A percentile compares a stretch with the other conserved stretches of the same genome.
These are phyloP conservation scores for Tamias sibiricus DNA, from an alignment of 2,113 vertebrate species.

Conservation along the genomic window DNA sequence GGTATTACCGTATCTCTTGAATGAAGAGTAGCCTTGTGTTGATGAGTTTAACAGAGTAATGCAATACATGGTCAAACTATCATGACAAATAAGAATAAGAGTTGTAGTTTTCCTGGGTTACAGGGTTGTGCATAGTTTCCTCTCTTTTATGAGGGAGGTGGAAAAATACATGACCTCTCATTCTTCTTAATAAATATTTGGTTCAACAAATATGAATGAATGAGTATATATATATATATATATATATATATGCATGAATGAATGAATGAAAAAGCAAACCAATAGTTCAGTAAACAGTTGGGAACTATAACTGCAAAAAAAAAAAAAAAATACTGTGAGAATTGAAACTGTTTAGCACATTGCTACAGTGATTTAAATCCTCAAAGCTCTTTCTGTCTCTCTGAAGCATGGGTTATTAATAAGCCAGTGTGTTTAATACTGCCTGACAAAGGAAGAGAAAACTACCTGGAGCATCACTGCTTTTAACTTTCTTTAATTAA, in stretches of 20 bases:
- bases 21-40: constrained; percentile 14
- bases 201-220: not conserved
- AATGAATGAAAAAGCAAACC: not conserved
- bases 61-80: not conserved
- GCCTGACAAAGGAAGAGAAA: not conserved
- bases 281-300: not conserved
- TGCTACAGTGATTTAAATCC: not conserved
- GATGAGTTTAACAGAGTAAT: not conserved
- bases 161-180: not conserved
- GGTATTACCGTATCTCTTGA: not conserved
- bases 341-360: not conserved
- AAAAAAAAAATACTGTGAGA: not conserved
- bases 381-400: not conserved
- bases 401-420: not conserved
- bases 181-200: not conserved
- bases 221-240: not conserved
- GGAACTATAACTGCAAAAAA: not conserved
- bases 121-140: not conserved
- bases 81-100: not conserved
- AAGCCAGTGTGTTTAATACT: not conserved
- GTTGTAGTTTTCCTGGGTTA: not conserved
- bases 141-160: not conserved
- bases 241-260: not conserved
- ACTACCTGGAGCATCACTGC: not conserved
- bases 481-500: not conserved